Base-by-base conservation (phyloP, 1,140 invertebrate genomes). In the Eurosta solidaginis region DNA sequence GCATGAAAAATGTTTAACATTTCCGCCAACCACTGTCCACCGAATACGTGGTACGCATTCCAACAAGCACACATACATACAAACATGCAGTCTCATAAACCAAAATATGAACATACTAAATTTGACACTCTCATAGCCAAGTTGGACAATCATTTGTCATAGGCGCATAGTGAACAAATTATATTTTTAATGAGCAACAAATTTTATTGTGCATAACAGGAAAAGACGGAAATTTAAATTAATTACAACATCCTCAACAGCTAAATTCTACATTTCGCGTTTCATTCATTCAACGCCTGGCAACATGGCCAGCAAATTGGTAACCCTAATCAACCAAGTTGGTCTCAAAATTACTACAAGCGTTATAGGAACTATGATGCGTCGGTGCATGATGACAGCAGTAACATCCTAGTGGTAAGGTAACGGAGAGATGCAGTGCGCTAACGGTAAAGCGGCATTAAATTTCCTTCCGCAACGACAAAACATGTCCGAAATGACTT, bases 401-500 rank as follows among this genome's bases (percentile, higher is more conserved):
- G n/a, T n/a, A n/a, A n/a, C n/a, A n/a, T n/a, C n/a, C n/a, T n/a
- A n/a, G n/a, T n/a, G n/a, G n/a, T n/a, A n/a, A n/a, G n/a, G 33
- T 40, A 52, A 22, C 14, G 33, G 6, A n/a, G 49, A 52, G n/a
- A 22, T 1, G 33, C 33, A 36, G 59, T 36, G 59, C 33, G 73
- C n/a, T n/a, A n/a, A n/a, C n/a, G n/a, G n/a, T n/a, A n/a, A 12
- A 7, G n/a, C 73, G 22, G 17, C 22, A 74, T 74, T 44, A 29
- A 74, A 45, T 40, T 45, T 42, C 45, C 52, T 78, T 78, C 78
- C 78, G 73, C 74, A 45, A 75, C 54, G 49, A 76, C 47, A 59
- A 78, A 75, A 78, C 78, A 76, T 78, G 50, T 63, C 74, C 73
- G 73, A 54, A 29, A 77, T 49, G 45, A 77, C 77, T 73, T 77